Evolutionary conservation across 2,113 vertebrate genomes (phyloP).

Genomic region (Myodes glareolus): DNA sequence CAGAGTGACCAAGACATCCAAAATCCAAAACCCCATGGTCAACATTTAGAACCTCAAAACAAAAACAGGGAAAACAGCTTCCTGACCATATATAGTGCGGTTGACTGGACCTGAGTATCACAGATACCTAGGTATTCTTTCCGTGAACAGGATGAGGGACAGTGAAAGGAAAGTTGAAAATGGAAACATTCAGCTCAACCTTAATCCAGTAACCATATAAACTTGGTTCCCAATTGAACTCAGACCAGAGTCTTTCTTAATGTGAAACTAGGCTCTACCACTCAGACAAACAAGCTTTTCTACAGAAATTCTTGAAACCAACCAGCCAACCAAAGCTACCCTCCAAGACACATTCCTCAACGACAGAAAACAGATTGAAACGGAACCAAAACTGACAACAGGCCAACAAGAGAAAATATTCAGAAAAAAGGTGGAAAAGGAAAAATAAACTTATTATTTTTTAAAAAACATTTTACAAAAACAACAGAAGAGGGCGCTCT

Average conservation of each 20-base stretch:
- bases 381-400: conserved; percentile 18
- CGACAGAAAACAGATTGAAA: background rate
- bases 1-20: background rate
- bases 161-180: conserved; percentile 44
- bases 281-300: background rate
- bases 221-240: background rate
- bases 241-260: background rate
- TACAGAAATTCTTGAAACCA: conserved; percentile 56
- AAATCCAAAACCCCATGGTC: conserved; percentile 17
- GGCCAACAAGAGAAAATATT: background rate
- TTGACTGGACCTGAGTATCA: background rate
- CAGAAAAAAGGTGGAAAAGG: background rate
- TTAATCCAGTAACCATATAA: background rate
- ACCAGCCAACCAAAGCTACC: conserved; percentile 1
- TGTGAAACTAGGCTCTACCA: background rate
- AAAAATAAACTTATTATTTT: background rate
- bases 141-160: background rate
- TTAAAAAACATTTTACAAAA: conserved; percentile 60
- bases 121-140: background rate
- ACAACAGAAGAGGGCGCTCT: conserved; percentile 72
- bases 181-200: background rate
- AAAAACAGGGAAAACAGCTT: background rate
- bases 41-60: background rate
- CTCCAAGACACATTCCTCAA: background rate
- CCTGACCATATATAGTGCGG: background rate